Conservation (phyloP, 2,888 invertebrate genomes). For the Agrotis clavis region DNA sequence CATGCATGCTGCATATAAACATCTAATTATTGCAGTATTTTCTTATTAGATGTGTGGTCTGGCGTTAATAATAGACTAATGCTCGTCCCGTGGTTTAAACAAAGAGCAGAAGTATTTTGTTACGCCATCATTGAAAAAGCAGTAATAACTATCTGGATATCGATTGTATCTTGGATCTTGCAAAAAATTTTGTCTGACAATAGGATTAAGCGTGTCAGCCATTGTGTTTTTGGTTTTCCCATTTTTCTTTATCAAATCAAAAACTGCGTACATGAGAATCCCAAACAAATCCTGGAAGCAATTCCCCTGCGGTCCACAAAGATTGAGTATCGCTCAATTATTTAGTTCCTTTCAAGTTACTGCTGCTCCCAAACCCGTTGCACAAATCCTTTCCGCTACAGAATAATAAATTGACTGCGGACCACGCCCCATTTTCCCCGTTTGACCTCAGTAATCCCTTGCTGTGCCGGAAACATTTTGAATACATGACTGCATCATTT, state of each 20-base stretch:
- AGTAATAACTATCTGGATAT: conserved; percentile 5
- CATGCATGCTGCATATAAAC: conserved; percentile 32
- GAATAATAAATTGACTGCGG: conserved; percentile 49
- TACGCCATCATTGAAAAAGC: conserved; percentile 12
- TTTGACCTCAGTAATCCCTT: conserved; percentile 63
- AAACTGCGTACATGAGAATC: not conserved
- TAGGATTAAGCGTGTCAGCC: conserved; percentile 19
- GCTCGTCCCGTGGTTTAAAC: conserved; percentile 6
- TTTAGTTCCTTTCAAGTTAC: conserved; percentile 23
- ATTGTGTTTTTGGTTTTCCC: not conserved
- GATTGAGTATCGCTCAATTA: conserved; percentile 35
- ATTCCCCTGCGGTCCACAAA: not conserved
- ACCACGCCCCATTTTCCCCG: conserved; percentile 52
- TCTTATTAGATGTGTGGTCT: conserved; percentile 38
- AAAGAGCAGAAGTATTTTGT: conserved; percentile 23
- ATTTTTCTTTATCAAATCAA: not conserved
- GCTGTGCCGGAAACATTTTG: conserved; percentile 59
- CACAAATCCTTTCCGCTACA: conserved; percentile 36
- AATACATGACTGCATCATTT: conserved; percentile 53
- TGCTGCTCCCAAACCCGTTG: conserved; percentile 3
- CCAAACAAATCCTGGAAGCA: not conserved
- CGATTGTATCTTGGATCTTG: conserved; percentile 23
- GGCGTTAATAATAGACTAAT: conserved; percentile 18
- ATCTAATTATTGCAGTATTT: conserved; percentile 47
- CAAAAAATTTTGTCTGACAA: conserved; percentile 28